A percentile compares a stretch with the other conserved stretches of the same genome.
These are phyloP conservation scores for Calephelis perditalis DNA, from an alignment of 2,888 invertebrate genomes.

Conservation along the genomic window DNA sequence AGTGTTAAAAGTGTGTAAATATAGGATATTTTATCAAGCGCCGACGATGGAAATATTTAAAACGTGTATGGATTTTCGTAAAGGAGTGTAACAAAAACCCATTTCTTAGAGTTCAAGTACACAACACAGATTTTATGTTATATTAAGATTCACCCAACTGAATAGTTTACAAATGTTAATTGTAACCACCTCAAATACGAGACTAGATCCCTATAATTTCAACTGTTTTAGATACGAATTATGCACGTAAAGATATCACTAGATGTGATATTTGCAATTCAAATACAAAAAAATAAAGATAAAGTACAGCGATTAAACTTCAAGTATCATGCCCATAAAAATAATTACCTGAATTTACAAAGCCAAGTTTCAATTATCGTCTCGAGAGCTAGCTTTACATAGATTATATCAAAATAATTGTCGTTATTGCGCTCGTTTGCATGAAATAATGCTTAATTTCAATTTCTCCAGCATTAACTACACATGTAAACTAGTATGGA, in stretches of 20 bases:
- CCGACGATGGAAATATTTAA: too few relatives aligned
- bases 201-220: too few relatives aligned
- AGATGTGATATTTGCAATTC: not conserved
- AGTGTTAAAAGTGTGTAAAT: too few relatives aligned
- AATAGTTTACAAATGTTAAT: too few relatives aligned
- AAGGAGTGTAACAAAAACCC: too few relatives aligned
- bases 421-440: constrained; percentile 58
- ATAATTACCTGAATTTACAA: constrained; percentile 17
- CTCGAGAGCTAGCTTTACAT: constrained; percentile 39
- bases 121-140: not conserved
- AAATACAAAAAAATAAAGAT: not conserved
- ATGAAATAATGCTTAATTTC: constrained; percentile 72
- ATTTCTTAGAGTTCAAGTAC: too few relatives aligned
- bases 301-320: not conserved
- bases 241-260: too few relatives aligned
- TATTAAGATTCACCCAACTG: not conserved
- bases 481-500: constrained; percentile 58
- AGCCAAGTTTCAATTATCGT: constrained; percentile 43
- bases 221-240: too few relatives aligned
- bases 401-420: constrained; percentile 59
- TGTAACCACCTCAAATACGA: too few relatives aligned
- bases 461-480: constrained; percentile 59
- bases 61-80: too few relatives aligned
- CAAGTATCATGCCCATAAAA: constrained; percentile 13
- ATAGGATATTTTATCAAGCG: too few relatives aligned